Base-by-base conservation (phyloP, 1,140 invertebrate genomes). In the Sycophila sp. region DNA sequence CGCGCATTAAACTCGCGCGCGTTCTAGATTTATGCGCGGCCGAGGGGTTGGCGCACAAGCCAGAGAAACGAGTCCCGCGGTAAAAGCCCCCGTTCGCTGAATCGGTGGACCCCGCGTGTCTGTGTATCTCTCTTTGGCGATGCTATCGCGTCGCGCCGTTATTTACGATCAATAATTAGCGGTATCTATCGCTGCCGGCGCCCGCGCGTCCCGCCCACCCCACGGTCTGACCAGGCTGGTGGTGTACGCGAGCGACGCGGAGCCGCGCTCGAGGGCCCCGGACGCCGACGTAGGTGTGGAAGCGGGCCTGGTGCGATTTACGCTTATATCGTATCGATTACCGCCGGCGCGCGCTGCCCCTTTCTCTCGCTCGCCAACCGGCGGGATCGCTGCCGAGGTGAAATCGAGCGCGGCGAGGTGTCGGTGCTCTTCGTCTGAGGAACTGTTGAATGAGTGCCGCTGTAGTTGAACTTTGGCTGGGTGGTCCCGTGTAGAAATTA, bases 81-180 rank as follows among this genome's bases (percentile, higher is more conserved):
- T n/a, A n/a, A n/a, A n/a, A n/a, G 72, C 32, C 32, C 17, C 34
- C 30, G 38, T 24, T 66, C 62, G 66, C 49, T 63, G 22, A 22
- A 26, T 13, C 51, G 4, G 13, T 28, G 2, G n/a, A n/a, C n/a
- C n/a, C n/a, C n/a, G n/a, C n/a, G n/a, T n/a, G n/a, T n/a, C n/a
- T n/a, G n/a, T n/a, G n/a, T n/a, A n/a, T 45, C 67, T 53, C 40
- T 49, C 17, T 24, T 19, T 49, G 65, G 73, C 53, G 77, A 79
- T 78, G 78, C 75, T 76, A 80, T 78, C 74, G 72, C 51, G 42
- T 10, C 42, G 42, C 63, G 63, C 64, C 69, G 79, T 86, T 82
- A 86, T 86, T 86, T 86, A 86, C 81, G 84, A 85, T 85, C 84
- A 83, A 85, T 85, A 85, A 85, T 85, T 85, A 85, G 84, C 79